These are phyloP conservation scores for Melanaphis sacchari DNA, from an alignment of 1,140 invertebrate genomes.

Conservation along the genomic window DNA sequence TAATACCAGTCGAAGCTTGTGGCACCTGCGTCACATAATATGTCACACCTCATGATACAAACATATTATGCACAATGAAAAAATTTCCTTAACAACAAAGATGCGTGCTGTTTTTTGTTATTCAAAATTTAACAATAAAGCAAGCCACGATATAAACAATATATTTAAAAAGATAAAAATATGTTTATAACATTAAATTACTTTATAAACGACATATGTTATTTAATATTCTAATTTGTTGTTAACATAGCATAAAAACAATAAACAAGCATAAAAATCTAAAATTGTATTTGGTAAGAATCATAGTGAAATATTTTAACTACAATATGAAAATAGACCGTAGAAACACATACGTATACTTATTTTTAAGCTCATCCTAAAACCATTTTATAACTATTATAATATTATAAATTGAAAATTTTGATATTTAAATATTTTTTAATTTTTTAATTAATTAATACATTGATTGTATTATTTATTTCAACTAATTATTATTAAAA, in stretches of 20 bases:
- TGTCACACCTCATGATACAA: neutral
- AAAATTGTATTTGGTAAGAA: too few species aligned
- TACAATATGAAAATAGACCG: too few species aligned
- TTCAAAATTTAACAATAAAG: neutral
- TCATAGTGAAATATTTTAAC: too few species aligned
- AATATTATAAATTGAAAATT: too few species aligned
- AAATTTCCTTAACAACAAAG: neutral
- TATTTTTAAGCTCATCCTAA: too few species aligned
- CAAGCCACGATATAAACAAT: neutral
- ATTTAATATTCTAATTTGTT: too few species aligned
- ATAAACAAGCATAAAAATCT: too few species aligned
- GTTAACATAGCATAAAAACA: too few species aligned
- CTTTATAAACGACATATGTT: too few species aligned
- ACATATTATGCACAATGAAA: neutral
- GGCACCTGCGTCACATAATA: constrained; percentile 5
- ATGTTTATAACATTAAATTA: neutral
- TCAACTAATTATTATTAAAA: neutral
- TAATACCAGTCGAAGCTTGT: neutral
- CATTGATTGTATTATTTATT: neutral
- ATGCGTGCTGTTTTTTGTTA: neutral
- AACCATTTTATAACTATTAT: too few species aligned
- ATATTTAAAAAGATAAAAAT: neutral
- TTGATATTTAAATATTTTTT: neutral
- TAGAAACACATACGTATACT: too few species aligned
- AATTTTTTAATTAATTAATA: neutral